phyloP scores from a whole-genome alignment of 2,113 vertebrate genomes.

The Piaya cayana region DNA sequence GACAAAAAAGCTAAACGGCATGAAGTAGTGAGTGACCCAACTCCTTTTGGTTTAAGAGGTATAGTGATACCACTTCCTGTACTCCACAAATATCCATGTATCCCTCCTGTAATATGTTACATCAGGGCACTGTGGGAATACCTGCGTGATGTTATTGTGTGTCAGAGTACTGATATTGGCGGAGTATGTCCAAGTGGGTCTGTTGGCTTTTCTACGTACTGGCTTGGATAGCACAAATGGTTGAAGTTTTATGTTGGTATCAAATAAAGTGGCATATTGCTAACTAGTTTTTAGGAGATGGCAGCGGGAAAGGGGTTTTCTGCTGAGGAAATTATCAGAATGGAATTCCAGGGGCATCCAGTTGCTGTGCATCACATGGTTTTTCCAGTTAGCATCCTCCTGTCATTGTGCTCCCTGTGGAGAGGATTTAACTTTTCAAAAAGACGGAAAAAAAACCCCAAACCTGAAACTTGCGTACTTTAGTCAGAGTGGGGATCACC shows the following conservation, averaged over 20 bases:
- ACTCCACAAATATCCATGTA: neutral
- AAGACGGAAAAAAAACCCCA: neutral
- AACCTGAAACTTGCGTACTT: accelerated
- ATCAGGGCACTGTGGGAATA: neutral
- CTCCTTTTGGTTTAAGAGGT: slow-evolving; percentile 96
- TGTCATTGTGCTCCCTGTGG: neutral
- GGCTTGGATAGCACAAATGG: neutral
- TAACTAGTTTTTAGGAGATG: neutral
- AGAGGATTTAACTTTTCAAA: neutral
- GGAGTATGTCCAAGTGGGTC: neutral
- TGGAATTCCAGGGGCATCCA: neutral
- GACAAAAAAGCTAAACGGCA: slow-evolving; percentile 96
- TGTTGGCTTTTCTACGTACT: neutral
- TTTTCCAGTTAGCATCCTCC: neutral
- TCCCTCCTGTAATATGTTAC: neutral
- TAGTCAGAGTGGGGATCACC: neutral
- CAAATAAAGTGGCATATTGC: neutral
- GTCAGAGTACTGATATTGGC: neutral
- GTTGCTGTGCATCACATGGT: neutral
- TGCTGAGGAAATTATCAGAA: neutral
- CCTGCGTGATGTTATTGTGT: neutral
- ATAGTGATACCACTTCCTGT: slow-evolving; percentile 61
- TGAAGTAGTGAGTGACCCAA: slow-evolving; percentile 95
- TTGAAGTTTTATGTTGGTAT: neutral
- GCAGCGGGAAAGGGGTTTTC: neutral